Evolutionary conservation across 2,888 invertebrate genomes (phyloP), one percentile per base, ranked within the genome.

Genomic region (Graphium colonna): DNA sequence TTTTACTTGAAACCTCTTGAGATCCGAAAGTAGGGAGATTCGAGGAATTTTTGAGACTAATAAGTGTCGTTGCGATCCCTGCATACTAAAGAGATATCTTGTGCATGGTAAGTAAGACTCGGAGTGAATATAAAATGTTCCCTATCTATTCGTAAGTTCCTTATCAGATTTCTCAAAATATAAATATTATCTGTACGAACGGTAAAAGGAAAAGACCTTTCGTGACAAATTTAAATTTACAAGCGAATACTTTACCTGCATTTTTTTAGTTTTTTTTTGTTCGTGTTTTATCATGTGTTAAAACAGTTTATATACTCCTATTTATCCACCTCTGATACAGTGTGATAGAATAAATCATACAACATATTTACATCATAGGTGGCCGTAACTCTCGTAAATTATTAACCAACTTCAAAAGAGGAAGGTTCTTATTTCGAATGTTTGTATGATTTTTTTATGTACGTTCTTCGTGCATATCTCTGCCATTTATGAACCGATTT

Each of bases 41-140:
- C 80, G 69, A 67, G 72, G 80, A 82, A 84, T 84, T 86, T 89
- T 87, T 85, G 78, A 85, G 85, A 84, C 86, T 88, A 88, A 89
- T 88, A 87, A 89, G 82, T 84, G 82, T 74, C 75, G 78, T 70
- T 60, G 73, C 74, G 61, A 69, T 73, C 66, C 76, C 85, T 75
- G 88, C 84, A 88, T 89, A 89, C 86, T 87, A 85, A 89, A 63
- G 59, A 77, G 82, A 75, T 72, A 71, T 75, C 79, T 72, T 77
- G 77, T 77, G 79, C 81, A 86, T 83, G 77, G 76, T 80, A 82
- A 80, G 82, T 63, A 55, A 67, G 65, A 83, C 85, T 73, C 71
- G 68, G 69, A 68, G 73, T 74, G 87, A 88, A 88, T 87, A 82
- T 85, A 80, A 85, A 88, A 84, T 65, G 74, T 67, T 67, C 64